phyloP scores from a whole-genome alignment of 2,888 invertebrate species.

The Oligia strigilis region DNA sequence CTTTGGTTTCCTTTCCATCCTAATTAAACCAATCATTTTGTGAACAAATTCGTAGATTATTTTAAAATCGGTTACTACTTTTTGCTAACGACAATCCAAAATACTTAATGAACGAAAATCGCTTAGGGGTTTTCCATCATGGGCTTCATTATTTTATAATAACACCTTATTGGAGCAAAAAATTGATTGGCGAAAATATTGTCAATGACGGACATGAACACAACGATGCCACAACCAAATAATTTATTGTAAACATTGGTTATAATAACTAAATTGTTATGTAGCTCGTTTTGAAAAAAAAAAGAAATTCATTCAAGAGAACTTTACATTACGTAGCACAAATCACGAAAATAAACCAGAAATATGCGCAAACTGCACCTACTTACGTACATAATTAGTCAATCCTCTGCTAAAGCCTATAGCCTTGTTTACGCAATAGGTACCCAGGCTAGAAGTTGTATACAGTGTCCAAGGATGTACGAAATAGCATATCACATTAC shows the following conservation, averaged over 20 bases:
- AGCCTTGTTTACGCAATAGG: slow-evolving; percentile 36
- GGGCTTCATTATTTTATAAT: slow-evolving; percentile 15
- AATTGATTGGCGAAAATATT: not conserved
- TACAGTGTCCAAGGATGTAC: slow-evolving; percentile 35
- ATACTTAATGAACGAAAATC: not conserved
- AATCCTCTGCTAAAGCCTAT: slow-evolving; percentile 35
- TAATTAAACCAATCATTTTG: not conserved
- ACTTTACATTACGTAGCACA: not conserved
- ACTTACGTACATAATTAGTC: slow-evolving; percentile 27
- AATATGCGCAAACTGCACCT: not conserved
- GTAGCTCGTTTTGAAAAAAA: not conserved
- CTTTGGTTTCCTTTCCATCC: too few relatives aligned
- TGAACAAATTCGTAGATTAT: not conserved
- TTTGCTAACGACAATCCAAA: not conserved
- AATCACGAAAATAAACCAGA: slow-evolving; percentile 6
- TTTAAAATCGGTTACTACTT: not conserved
- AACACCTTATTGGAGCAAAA: slow-evolving; percentile 9
- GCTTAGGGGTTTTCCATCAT: not conserved
- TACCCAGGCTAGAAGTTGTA: slow-evolving; percentile 10
- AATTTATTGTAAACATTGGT: not conserved
- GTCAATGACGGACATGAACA: not conserved
- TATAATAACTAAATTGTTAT: not conserved
- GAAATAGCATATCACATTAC: slow-evolving; percentile 41
- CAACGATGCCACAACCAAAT: not conserved
- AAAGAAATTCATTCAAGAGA: not conserved